Evolutionary conservation across 2,797 vertebrate genomes (phyloP).

Genomic region (Scomberomorus guttatus): DNA sequence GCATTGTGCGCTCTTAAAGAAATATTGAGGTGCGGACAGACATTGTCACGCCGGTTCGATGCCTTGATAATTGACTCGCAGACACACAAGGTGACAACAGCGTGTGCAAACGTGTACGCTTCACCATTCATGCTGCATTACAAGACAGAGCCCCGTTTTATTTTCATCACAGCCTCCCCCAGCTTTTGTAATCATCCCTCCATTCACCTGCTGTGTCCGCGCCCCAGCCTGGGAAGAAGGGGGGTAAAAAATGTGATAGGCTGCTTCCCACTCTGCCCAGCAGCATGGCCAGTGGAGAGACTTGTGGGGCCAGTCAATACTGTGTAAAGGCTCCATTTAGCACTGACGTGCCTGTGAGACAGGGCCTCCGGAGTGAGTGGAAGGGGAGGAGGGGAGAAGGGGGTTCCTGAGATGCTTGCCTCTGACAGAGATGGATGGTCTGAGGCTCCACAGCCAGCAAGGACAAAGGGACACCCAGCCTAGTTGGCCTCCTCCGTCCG

Average conservation of each 20-base stretch:
- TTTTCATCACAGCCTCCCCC: conserved; percentile 59
- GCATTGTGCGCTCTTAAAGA: neutral
- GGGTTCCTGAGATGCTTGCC: conserved; percentile 82
- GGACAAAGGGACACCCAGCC: conserved; percentile 91
- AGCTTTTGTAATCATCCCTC: conserved; percentile 67
- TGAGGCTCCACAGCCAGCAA: conserved; percentile 87
- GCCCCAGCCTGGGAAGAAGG: conserved; percentile 37
- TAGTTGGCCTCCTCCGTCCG: conserved; percentile 66
- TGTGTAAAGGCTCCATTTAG: conserved; percentile 89
- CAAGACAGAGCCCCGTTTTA: conserved; percentile 39
- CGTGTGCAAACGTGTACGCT: conserved; percentile 18
- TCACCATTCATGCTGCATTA: conserved; percentile 18
- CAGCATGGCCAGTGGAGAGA: conserved; percentile 83
- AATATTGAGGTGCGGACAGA: conserved; percentile 30
- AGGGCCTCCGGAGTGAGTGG: conserved; percentile 73
- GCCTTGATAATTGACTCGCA: conserved; percentile 56
- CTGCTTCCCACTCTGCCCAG: conserved; percentile 76
- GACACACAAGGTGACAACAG: conserved; percentile 42
- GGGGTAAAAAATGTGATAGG: conserved; percentile 74
- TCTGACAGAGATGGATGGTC: conserved; percentile 96
- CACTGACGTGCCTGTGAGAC: conserved; percentile 77
- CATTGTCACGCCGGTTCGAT: conserved; percentile 17
- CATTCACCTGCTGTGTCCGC: conserved; percentile 63
- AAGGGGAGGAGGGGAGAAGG: neutral
- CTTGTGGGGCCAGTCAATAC: conserved; percentile 86